Conservation (phyloP, 2,797 vertebrate genomes). For the Selene dorsalis region DNA sequence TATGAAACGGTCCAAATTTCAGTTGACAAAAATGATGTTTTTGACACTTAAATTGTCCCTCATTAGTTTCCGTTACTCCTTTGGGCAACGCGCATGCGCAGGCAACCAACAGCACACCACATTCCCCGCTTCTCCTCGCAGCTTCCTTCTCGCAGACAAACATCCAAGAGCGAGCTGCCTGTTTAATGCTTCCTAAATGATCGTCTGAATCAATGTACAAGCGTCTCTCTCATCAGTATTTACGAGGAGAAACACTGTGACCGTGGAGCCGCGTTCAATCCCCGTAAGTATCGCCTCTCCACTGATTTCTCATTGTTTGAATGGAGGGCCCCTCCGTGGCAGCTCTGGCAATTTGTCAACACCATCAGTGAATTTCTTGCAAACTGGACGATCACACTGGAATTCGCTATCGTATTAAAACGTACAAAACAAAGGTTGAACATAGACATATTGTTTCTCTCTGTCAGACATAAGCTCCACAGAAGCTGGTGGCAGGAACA, state of each 20-base stretch:
- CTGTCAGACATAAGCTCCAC: no score
- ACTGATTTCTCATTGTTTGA: constrained; percentile 77
- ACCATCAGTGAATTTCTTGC: constrained; percentile 27
- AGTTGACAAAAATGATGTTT: not conserved
- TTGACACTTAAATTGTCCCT: constrained; percentile 50
- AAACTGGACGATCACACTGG: not conserved
- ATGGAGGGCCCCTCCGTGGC: constrained; percentile 73
- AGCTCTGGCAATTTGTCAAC: constrained; percentile 70
- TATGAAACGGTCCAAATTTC: not conserved
- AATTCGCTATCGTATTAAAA: not conserved
- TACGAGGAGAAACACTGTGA: constrained; percentile 12
- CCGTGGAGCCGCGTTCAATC: constrained; percentile 16
- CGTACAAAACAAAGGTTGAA: accelerated
- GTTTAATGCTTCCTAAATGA: not conserved
- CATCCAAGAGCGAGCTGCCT: not conserved
- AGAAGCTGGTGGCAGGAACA: no score
- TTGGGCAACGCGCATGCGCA: constrained; percentile 74
- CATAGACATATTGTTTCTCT: accelerated
- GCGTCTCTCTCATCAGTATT: not conserved
- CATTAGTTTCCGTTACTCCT: constrained; percentile 42
- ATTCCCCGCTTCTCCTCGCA: constrained; percentile 82
- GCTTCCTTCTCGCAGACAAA: constrained; percentile 29
- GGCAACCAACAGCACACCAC: constrained; percentile 60
- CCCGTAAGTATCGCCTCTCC: constrained; percentile 68
- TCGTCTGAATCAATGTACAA: constrained; percentile 3